phyloP scores from a whole-genome alignment of 2,113 vertebrate species.

The Microcebus jonahi region DNA sequence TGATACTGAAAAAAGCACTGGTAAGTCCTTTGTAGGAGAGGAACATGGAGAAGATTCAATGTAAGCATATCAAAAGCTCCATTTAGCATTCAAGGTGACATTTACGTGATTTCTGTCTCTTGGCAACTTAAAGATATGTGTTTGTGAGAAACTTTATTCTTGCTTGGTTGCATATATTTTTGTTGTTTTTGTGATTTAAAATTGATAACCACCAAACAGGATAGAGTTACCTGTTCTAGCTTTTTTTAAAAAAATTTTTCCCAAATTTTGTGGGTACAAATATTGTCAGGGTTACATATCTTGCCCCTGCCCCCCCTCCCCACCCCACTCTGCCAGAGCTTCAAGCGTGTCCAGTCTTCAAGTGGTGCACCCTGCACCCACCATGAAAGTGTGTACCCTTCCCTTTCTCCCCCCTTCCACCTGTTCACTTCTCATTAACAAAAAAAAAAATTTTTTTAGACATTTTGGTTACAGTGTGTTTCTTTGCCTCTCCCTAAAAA shows the following conservation, averaged over 20 bases:
- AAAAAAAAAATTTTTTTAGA: no score
- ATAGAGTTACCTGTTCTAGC: neutral
- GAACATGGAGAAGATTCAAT: neutral
- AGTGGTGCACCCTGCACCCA: no score
- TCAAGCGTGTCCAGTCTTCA: no score
- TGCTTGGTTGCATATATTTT: slow-evolving; percentile 35
- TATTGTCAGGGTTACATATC: no score
- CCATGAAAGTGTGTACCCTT: no score
- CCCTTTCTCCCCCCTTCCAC: no score
- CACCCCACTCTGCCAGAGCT: no score
- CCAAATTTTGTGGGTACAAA: no score
- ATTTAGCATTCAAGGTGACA: slow-evolving; percentile 45
- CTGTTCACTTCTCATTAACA: no score
- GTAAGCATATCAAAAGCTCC: neutral
- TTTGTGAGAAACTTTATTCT: slow-evolving; percentile 15
- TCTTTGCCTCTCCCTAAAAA: no score
- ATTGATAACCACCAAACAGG: neutral
- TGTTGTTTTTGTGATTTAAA: slow-evolving; percentile 48
- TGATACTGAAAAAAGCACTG: neutral
- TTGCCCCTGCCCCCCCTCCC: no score
- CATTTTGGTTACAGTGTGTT: no score
- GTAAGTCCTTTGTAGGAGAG: neutral
- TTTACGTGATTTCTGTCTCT: slow-evolving; percentile 21
- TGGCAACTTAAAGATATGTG: slow-evolving; percentile 30
- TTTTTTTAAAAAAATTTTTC: neutral